Evolutionary conservation across 2,113 vertebrate species (phyloP), one percentile per base, ranked within the genome.

Genomic region (Melanotaenia duboulayi): DNA sequence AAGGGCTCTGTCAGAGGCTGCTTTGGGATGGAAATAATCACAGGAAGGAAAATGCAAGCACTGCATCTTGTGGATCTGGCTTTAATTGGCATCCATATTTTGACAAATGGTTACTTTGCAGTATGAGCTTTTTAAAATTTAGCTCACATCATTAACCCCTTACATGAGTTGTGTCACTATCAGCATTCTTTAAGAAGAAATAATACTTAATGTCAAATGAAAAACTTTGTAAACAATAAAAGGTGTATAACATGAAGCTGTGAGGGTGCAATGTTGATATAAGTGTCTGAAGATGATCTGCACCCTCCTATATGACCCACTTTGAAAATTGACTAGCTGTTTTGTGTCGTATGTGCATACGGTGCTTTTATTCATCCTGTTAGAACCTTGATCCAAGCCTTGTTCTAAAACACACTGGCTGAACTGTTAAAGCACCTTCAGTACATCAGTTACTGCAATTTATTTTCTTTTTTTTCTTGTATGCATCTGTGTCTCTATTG

Each of bases 21-120:
- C 25, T 78, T 73, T 61, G 19, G 28, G 17, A 32, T 59, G 49
- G 50, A 76, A 75, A 82, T 58, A 37, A 80, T 60, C 32, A 46
- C 13, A 63, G 2, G 35, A 71, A 60, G 19, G 23, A 42, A 44
- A 59, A 20, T 54, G 77, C 25, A 71, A 82, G 64, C 4, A 10
- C 16, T 14, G 25, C 22, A 19, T 40, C 11, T 55, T 20, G 25
- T 39, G 11, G 60, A 52, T 50, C 28, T 61, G 11, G 16, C 23
- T 61, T 64, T 1, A 1, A 8, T 65, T 58, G 28, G 35, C 48
- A 64, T 7, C 4, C 2, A 64, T 20, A 48, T 40, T 32, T 11
- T 65, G 37, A 64, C 32, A 65, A 35, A 10, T 51, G 37, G 17
- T 42, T 11, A 20, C 12, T 50, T 19, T 42, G 23, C 46, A 2